These are phyloP conservation scores for Agriopis aurantiaria DNA, from an alignment of 2,888 invertebrate genomes.

Conservation along the genomic window DNA sequence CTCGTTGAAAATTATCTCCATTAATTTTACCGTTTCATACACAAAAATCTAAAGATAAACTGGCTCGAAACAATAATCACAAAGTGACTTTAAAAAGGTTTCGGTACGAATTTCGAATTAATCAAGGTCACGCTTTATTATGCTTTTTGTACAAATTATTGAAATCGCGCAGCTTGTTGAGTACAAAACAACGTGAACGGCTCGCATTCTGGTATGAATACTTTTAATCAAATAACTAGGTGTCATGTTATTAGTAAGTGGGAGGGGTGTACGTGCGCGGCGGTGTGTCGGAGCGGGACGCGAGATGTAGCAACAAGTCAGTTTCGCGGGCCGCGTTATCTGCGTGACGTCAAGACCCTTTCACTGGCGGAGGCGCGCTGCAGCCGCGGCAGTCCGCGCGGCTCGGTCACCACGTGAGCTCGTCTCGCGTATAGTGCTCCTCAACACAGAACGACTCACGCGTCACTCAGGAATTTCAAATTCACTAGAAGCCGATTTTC, in stretches of 20 bases:
- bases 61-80: slow-evolving; percentile 37
- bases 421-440: slow-evolving; percentile 77
- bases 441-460: slow-evolving; percentile 68
- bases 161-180: slow-evolving; percentile 53
- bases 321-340: slow-evolving; percentile 41
- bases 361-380: slow-evolving; percentile 77
- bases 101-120: slow-evolving; percentile 11
- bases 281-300: slow-evolving; percentile 57
- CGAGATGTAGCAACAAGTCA: slow-evolving; percentile 79
- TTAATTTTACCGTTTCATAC: background rate
- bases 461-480: slow-evolving; percentile 61
- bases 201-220: slow-evolving; percentile 58
- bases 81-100: slow-evolving; percentile 30
- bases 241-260: slow-evolving; percentile 69
- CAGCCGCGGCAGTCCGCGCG: slow-evolving; percentile 79
- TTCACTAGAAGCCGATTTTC: slow-evolving; percentile 58
- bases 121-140: slow-evolving; percentile 45
- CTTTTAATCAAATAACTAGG: slow-evolving; percentile 63
- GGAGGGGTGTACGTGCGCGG: slow-evolving; percentile 64
- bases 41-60: slow-evolving; percentile 3
- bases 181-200: slow-evolving; percentile 56
- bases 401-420: slow-evolving; percentile 83
- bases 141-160: slow-evolving; percentile 42
- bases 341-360: slow-evolving; percentile 12
- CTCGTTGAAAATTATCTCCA: background rate